Evolutionary conservation across 2,888 invertebrate genomes (phyloP).

Genomic region (Bombyx huttoni): DNA sequence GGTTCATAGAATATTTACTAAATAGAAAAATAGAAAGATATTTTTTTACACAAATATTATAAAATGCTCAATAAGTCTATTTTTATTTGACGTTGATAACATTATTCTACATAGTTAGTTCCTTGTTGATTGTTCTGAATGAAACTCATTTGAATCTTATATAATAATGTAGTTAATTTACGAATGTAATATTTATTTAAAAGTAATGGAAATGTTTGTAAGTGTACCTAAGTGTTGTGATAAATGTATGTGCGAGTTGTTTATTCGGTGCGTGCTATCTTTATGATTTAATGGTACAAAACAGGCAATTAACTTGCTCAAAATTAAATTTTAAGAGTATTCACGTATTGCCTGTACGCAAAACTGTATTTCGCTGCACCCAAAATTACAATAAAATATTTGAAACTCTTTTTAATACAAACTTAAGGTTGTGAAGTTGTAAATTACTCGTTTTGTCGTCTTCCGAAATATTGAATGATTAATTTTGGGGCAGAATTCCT

Average conservation of each 20-base stretch:
- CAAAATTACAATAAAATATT: constrained; percentile 14
- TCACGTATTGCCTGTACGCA: constrained; percentile 10
- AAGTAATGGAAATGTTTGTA: constrained; percentile 31
- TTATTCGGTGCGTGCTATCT: constrained; percentile 31
- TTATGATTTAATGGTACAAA: constrained; percentile 47
- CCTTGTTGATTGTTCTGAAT: constrained; percentile 50
- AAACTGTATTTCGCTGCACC: constrained; percentile 23
- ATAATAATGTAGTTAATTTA: constrained; percentile 40
- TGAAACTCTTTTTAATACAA: constrained; percentile 25
- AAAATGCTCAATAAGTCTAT: constrained; percentile 65
- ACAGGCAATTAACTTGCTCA: constrained; percentile 58
- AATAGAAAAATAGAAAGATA: constrained; percentile 44
- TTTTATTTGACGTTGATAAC: constrained; percentile 62
- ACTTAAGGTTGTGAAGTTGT: constrained; percentile 59
- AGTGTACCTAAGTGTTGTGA: constrained; percentile 65
- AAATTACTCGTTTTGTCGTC: constrained; percentile 45
- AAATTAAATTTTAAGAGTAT: constrained; percentile 15
- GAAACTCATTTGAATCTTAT: constrained; percentile 41
- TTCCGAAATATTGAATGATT: constrained; percentile 48
- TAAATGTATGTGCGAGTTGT: constrained; percentile 51
- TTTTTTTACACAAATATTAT: constrained; percentile 64
- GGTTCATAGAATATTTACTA: constrained; percentile 28
- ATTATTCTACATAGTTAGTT: constrained; percentile 45
- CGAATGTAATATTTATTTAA: constrained; percentile 37
- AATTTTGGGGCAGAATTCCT: constrained; percentile 64